These are phyloP conservation scores for Nanorana parkeri DNA, from an alignment of 2,113 vertebrate species.

Conservation along the genomic window DNA sequence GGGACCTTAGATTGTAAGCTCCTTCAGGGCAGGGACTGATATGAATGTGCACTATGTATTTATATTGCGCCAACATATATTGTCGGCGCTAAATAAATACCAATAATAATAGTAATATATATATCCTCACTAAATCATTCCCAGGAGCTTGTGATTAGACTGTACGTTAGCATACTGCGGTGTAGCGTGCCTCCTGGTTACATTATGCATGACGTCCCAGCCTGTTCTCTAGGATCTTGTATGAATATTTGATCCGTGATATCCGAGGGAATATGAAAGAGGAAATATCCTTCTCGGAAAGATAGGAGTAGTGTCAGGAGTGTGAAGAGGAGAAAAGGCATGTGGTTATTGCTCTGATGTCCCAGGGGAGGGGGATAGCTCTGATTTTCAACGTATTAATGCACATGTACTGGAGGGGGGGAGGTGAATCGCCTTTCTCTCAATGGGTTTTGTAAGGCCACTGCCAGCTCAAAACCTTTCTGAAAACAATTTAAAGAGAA, in stretches of 20 bases:
- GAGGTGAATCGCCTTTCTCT: constrained; percentile 21
- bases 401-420: constrained; percentile 27
- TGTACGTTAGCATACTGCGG: neutral
- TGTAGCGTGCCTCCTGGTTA: neutral
- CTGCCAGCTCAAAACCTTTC: constrained; percentile 14
- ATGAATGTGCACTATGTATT: too few species aligned
- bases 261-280: constrained; percentile 48
- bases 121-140: too few species aligned
- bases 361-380: constrained; percentile 25
- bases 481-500: constrained; percentile 49
- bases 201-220: constrained; percentile 8
- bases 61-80: too few species aligned
- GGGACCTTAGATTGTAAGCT: too few species aligned
- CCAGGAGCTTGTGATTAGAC: constrained; percentile 12
- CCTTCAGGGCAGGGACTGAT: too few species aligned
- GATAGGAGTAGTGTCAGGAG: constrained; percentile 48
- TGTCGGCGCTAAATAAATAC: too few species aligned
- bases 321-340: constrained; percentile 50
- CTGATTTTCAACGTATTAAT: constrained; percentile 35
- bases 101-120: too few species aligned
- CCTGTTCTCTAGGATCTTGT: constrained; percentile 33
- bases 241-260: constrained; percentile 51
- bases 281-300: constrained; percentile 40
- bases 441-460: constrained; percentile 44
- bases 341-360: constrained; percentile 51